Evolutionary conservation across 2,888 invertebrate species (phyloP), one percentile per base, ranked within the genome.

Genomic region (Rhamphomyia laevipes): DNA sequence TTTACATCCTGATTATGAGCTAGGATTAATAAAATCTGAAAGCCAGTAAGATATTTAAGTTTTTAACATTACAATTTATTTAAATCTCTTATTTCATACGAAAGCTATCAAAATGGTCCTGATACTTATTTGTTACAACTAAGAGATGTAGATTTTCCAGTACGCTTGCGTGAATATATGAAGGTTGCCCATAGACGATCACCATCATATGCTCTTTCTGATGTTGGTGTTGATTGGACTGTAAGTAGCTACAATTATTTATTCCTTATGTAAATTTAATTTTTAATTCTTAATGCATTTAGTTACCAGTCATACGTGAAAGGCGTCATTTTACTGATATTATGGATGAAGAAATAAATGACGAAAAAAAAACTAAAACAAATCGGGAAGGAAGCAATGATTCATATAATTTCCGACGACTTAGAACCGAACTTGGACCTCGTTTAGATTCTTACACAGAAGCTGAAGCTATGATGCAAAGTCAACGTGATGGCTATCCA

Each of bases 341-440:
- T 13, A 92, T 93, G 92, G 93, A 93, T 66, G 93, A 93, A 65
- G 92, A 93, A 72, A 92, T 93, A 53, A 90, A 90, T 60, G 92
- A 92, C 68, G 92, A 93, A 69, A 78, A 86, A 11, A 84, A 82
- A 63, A 82, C 82, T 38, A 75, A 89, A 49, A 89, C 89, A 63
- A 85, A 82, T 68, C 78, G 79, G 62, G 89, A 89, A 63, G 84
- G 84, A 47, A 67, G 76, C 15, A 72, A 77, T 18, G 87, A 84
- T 61, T 76, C 73, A 43, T 81, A 80, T 65, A 80, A 83, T 37
- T 78, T 86, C 56, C 77, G 90, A 50, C 77, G 92, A 37, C 72
- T 92, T 54, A 76, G 85, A 10, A 86, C 86, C 61, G 91, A 92
- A 71, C 73, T 92, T n/a, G 86, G 86, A n/a, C 81, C 84, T 3